Base-by-base conservation (phyloP, 1,140 invertebrate species). In the Laupala kohalensis region DNA sequence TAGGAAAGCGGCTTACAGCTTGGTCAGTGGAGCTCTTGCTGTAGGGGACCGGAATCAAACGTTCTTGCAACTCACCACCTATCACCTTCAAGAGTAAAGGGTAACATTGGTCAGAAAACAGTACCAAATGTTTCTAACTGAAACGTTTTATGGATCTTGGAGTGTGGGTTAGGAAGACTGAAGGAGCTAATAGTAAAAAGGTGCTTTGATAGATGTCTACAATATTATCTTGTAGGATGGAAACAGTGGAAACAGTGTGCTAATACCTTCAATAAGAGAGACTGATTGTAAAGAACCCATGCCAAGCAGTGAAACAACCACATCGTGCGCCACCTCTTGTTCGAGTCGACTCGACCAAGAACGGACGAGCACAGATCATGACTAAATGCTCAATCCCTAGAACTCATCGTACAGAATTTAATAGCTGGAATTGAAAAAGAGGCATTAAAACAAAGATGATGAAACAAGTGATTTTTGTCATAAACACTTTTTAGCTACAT, bases 11-110 rank as follows among this genome's bases (percentile, higher is more conserved):
- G 90, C 94, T 96, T 96, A 97, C 94, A 95, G 94, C 94, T 94
- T 96, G 94, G 88, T 97, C 94, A 89, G 94, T 96, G 86, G 94
- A 94, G 87, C 92, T 96, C 93, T 97, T 97, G 94, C 94, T 96
- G 92, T 97, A 96, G 85, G 94, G 94, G 86, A 96, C 94, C 86
- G 94, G 94, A 87, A 97, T 96, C 90, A 97, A 94, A 88, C 94
- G 93, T 88, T 96, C 94, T 92, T 97, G 94, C 88, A 96, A 95
- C 89, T 96, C 94, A 89, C 94, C 94, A 91, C 94, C 94, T 93
- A 97, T 97, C 89, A 95, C 93, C 93, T 96, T 94, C 87, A 90
- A 90, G 88, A 88, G 86, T 86, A 89, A 88, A 89, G 87, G 87
- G 87, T 87, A 89, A 88, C 71, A 75, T 70, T 69, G 73, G 72